Percentiles rank a stretch among this genome's conserved stretches.
These are phyloP conservation scores for Brachymystax lenok DNA, from an alignment of 2,797 vertebrate genomes.

Conservation along the genomic window DNA sequence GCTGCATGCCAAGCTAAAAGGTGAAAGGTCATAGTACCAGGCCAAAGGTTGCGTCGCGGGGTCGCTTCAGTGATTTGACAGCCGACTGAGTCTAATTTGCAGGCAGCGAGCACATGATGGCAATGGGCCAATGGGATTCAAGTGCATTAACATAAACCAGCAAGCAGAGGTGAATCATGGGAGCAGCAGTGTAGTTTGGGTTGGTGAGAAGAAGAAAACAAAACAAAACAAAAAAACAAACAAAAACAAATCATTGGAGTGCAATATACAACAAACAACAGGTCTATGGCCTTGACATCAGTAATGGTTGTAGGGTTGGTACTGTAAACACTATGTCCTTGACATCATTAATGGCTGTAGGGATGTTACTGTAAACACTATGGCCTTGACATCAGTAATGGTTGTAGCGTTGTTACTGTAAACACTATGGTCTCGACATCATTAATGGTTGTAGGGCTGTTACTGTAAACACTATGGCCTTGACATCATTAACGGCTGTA, in stretches of 20 bases:
- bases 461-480: too few relatives aligned
- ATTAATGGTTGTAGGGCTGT: too few relatives aligned
- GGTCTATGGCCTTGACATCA: conserved; percentile 92
- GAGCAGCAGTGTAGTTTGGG: conserved; percentile 93
- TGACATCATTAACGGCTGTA: too few relatives aligned
- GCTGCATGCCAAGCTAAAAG: conserved; percentile 96
- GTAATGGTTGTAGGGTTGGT: conserved; percentile 82
- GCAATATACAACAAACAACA: conserved; percentile 94
- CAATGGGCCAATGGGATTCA: conserved; percentile 97
- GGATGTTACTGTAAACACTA: too few relatives aligned
- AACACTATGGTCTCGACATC: too few relatives aligned
- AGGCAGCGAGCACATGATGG: conserved; percentile 95
- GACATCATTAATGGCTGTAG: conserved; percentile 48
- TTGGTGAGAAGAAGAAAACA: conserved; percentile 90
- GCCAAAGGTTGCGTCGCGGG: conserved; percentile 99
- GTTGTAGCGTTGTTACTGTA: too few relatives aligned
- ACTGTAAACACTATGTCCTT: conserved; percentile 70
- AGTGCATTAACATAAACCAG: conserved; percentile 99
- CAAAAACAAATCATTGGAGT: conserved; percentile 93
- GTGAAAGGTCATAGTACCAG: conserved; percentile 99
- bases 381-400: too few relatives aligned
- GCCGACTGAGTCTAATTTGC: conserved; percentile 93
- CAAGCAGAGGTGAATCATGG: conserved; percentile 94
- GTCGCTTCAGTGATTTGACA: conserved; percentile 87
- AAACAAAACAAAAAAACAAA: conserved; percentile 87